Evolutionary conservation across 1,140 invertebrate species (phyloP).

Genomic region (Charaxes varanes): DNA sequence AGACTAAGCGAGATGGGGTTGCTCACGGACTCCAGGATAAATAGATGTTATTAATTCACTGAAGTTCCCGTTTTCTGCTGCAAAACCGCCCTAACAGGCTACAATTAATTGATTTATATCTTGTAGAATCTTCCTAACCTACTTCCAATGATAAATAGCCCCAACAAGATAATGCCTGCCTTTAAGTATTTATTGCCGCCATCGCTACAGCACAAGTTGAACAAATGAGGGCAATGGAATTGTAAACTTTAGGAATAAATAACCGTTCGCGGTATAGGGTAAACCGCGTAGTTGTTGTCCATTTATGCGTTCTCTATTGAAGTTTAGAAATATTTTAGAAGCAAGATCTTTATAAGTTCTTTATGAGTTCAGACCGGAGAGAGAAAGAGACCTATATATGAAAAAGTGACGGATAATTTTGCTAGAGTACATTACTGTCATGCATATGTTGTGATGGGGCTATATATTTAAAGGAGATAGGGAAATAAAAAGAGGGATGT

Average conservation of each 20-base stretch:
- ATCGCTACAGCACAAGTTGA: conserved; percentile 4
- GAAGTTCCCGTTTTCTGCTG: background rate
- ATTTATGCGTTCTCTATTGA: too few species aligned
- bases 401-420: too few species aligned
- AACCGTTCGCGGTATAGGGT: background rate
- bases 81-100: conserved; percentile 3
- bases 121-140: conserved; percentile 12
- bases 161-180: conserved; percentile 12
- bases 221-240: conserved; percentile 1
- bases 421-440: too few species aligned
- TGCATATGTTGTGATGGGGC: too few species aligned
- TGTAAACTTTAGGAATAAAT: conserved; percentile 1
- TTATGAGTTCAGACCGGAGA: too few species aligned
- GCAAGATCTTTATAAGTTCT: too few species aligned
- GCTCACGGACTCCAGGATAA: too few species aligned
- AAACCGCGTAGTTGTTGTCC: too few species aligned
- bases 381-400: background rate
- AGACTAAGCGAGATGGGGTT: too few species aligned
- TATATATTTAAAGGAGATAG: too few species aligned
- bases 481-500: too few species aligned
- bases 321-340: too few species aligned
- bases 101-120: conserved; percentile 17
- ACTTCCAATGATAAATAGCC: conserved; percentile 18
- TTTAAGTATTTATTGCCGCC: conserved; percentile 17
- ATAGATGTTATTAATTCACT: background rate